These are phyloP conservation scores for Columba guinea DNA, from an alignment of 2,797 vertebrate species.

Conservation along the genomic window DNA sequence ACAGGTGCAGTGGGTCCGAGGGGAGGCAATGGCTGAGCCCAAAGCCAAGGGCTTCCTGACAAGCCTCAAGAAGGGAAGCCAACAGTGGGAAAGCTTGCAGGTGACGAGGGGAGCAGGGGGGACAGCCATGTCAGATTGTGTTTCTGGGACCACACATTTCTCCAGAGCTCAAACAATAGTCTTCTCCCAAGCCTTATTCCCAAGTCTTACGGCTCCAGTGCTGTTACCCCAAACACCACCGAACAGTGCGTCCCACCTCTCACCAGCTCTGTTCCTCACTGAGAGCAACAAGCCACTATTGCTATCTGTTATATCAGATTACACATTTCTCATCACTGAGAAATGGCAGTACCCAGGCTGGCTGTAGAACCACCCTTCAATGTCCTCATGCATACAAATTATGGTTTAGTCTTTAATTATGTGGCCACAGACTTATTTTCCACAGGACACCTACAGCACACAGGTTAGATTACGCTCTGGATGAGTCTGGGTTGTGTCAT, in stretches of 20 bases:
- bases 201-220: not conserved
- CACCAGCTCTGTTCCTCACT: not conserved
- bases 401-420: slow-evolving; percentile 11
- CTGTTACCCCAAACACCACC: not conserved
- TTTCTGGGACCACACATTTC: not conserved
- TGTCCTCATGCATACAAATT: slow-evolving; percentile 26
- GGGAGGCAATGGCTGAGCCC: not conserved
- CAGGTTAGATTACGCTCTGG: not conserved
- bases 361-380: slow-evolving; percentile 17
- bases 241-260: accelerated
- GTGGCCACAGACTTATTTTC: slow-evolving; percentile 26
- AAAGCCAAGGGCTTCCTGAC: not conserved
- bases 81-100: not conserved
- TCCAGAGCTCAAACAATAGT: accelerated
- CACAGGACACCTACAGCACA: not conserved
- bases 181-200: not conserved
- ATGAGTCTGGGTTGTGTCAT: not conserved
- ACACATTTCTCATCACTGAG: not conserved
- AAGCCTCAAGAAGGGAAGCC: not conserved
- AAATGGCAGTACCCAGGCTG: slow-evolving; percentile 8
- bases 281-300: not conserved
- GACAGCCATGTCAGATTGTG: not conserved
- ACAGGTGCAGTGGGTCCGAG: not conserved
- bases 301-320: not conserved
- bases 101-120: not conserved